phyloP scores from a whole-genome alignment of 2,888 invertebrate genomes.

The Leptopilina myrica region DNA sequence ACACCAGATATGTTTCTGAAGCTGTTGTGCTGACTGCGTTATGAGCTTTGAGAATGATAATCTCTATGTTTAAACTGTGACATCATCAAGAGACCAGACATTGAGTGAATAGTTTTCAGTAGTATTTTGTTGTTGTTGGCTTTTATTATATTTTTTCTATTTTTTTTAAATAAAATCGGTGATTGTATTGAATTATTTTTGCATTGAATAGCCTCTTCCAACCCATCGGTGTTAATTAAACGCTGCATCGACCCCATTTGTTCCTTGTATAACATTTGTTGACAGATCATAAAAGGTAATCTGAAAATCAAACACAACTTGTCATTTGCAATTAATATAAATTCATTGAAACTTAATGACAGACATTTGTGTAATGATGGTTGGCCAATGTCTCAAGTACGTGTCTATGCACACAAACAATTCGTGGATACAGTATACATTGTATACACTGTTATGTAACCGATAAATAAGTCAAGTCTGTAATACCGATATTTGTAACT shows the following conservation, averaged over 20 bases:
- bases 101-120: neutral
- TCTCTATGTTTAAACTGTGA: conserved; percentile 72
- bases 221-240: neutral
- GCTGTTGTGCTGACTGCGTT: conserved; percentile 4
- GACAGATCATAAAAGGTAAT: conserved; percentile 28
- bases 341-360: conserved; percentile 8
- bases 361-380: conserved; percentile 8
- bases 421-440: neutral
- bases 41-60: conserved; percentile 17
- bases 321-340: neutral
- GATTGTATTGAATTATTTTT: neutral
- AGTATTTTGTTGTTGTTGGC: neutral
- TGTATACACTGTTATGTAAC: conserved; percentile 7
- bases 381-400: neutral
- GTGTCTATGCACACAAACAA: neutral
- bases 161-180: neutral
- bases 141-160: neutral
- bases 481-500: no score
- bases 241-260: neutral
- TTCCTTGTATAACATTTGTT: neutral
- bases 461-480: neutral
- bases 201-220: neutral
- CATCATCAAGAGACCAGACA: conserved; percentile 66
- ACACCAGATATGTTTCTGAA: neutral
- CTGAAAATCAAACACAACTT: neutral